phyloP scores from a whole-genome alignment of 2,797 vertebrate genomes.

The Poeciliopsis infans region DNA sequence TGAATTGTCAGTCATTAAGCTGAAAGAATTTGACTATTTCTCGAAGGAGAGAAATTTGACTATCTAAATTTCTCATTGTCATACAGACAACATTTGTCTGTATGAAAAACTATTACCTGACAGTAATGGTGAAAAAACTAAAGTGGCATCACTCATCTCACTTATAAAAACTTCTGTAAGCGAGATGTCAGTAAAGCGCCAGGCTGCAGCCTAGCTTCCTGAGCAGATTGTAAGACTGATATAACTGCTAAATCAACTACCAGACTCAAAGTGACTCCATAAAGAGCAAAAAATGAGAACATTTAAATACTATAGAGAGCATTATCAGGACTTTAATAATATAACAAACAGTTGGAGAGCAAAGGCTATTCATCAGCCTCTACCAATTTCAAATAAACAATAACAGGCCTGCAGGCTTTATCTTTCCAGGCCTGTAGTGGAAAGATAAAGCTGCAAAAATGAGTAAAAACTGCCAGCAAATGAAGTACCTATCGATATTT shows the following conservation, averaged over 20 bases:
- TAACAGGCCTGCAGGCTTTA: constrained; percentile 11
- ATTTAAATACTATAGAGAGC: neutral
- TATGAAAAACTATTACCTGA: neutral
- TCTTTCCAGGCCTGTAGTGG: neutral
- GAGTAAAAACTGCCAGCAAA: constrained; percentile 30
- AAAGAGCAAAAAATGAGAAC: neutral
- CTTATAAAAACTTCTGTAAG: neutral
- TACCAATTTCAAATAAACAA: constrained; percentile 27
- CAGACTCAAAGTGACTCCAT: neutral
- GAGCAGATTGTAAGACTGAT: neutral
- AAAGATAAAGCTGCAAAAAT: constrained; percentile 21
- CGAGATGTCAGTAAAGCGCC: neutral
- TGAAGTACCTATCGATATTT: constrained; percentile 57
- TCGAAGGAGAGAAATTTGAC: too few species aligned
- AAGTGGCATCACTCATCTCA: neutral
- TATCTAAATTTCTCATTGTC: too few species aligned
- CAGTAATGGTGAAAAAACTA: neutral
- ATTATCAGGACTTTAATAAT: neutral
- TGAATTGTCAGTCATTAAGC: neutral
- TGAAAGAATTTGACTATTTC: neutral
- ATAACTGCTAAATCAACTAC: neutral
- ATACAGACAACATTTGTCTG: neutral
- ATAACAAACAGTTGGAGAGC: neutral
- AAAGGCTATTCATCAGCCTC: constrained; percentile 3
- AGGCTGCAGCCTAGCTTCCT: neutral